These are phyloP conservation scores for Dasysyrphus albostriatus DNA, from an alignment of 2,888 invertebrate species.

Conservation along the genomic window DNA sequence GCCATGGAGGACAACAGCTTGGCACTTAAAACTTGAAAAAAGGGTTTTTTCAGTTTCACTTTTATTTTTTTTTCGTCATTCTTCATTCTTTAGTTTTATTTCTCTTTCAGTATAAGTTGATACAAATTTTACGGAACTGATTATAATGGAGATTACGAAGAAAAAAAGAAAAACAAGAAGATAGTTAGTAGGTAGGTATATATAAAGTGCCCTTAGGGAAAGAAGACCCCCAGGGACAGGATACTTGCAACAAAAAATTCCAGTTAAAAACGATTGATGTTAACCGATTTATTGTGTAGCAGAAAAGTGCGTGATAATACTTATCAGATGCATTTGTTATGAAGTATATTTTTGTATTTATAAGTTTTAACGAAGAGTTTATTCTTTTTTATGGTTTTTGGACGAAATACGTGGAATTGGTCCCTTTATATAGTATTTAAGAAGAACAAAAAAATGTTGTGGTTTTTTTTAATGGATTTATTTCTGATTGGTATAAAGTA, in stretches of 20 bases:
- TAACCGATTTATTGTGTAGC: slow-evolving; percentile 63
- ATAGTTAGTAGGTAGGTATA: not conserved
- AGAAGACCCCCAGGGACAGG: slow-evolving; percentile 35
- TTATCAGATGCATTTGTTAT: slow-evolving; percentile 51
- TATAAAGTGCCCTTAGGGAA: not conserved
- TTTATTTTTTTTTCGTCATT: not conserved
- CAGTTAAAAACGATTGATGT: slow-evolving; percentile 55
- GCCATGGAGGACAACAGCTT: slow-evolving; percentile 44
- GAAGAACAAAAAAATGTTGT: no score
- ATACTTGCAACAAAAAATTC: not conserved
- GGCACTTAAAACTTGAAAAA: slow-evolving; percentile 37
- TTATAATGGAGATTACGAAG: slow-evolving; percentile 4
- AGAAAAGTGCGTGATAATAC: slow-evolving; percentile 32
- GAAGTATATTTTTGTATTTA: not conserved
- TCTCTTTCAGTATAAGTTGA: slow-evolving; percentile 12
- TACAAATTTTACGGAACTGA: slow-evolving; percentile 32
- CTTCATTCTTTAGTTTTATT: not conserved
- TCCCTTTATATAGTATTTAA: no score
- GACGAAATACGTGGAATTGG: not conserved
- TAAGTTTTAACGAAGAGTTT: not conserved
- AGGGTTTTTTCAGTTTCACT: slow-evolving; percentile 50
- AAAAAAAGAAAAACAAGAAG: not conserved
- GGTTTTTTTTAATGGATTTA: no score
- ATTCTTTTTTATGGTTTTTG: not conserved
- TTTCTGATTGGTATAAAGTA: no score